Evolutionary conservation across 2,113 vertebrate genomes (phyloP), one percentile per base, ranked within the genome.

Genomic region (Xiphorhynchus elegans): DNA sequence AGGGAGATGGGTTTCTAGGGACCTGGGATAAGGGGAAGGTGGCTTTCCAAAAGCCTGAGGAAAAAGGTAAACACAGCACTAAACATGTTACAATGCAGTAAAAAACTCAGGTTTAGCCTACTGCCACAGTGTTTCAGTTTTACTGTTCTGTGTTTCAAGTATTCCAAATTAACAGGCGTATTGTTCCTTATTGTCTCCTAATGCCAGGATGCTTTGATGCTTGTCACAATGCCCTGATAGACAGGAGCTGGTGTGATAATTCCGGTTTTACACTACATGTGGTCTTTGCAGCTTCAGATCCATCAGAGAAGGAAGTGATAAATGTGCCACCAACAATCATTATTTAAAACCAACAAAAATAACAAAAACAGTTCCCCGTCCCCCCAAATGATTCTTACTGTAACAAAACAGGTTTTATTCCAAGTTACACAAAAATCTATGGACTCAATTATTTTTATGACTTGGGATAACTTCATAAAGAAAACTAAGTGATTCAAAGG

Each of bases 291-390:
- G 49, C 14, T 66, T 77, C 25, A 35, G 11, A 14, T 73, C 10
- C 1, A 37, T 4, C 29, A 33, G 23, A 46, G 39, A 8, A 49
- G 5, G 35, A 76, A 60, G 23, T 6, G 6, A 50, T 56, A 23
- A 0, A 0, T 26, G 23, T 68, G 31, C 40, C 7, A 35, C n/a
- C 3, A 26, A 46, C 40, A 74, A 28, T 44, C 0, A 0, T 67
- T 55, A 29, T 40, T 69, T 44, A 24, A 80, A 91, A 66, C 17
- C 35, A 44, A 13, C 1, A 35, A 11, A 11, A 11, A 40, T 40
- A 8, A 18, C 2, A 15, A 6, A 29, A 46, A 46, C 46, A 46
- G 44, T 44, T 46, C 9, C 19, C 21, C 10, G 9, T 21, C 46
- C 46, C 46, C 46, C 46, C 46, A 46, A 46, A 42, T 42, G 40